These are phyloP conservation scores for Eupithecia insigniata DNA, from an alignment of 2,888 invertebrate genomes.

Conservation along the genomic window DNA sequence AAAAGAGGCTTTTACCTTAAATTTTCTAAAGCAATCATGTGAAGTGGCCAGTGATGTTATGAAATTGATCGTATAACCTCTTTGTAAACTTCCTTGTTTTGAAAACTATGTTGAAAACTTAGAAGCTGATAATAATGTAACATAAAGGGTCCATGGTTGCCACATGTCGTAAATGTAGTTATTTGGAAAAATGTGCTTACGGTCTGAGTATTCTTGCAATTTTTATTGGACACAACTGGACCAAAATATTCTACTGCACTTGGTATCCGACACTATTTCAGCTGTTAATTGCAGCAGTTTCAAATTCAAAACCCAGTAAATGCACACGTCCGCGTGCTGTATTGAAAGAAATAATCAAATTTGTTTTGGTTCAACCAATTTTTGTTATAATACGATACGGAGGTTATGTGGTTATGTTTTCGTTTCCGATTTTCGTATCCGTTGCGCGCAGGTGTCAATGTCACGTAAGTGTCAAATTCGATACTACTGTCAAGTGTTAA, in stretches of 20 bases:
- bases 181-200: slow-evolving; percentile 18
- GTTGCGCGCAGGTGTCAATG: slow-evolving; percentile 10
- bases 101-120: slow-evolving; percentile 3
- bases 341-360: neutral
- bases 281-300: neutral
- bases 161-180: neutral
- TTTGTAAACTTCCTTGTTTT: slow-evolving; percentile 33
- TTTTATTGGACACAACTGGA: slow-evolving; percentile 5
- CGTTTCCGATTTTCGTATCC: neutral
- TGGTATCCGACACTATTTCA: slow-evolving; percentile 9
- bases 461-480: slow-evolving; percentile 16
- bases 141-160: neutral
- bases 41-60: slow-evolving; percentile 13
- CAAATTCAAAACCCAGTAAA: neutral
- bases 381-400: neutral
- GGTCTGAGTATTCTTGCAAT: slow-evolving; percentile 15
- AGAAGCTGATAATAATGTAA: neutral
- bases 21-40: slow-evolving; percentile 8
- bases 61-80: slow-evolving; percentile 21
- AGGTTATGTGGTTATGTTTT: slow-evolving; percentile 24
- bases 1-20: slow-evolving; percentile 22
- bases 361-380: slow-evolving; percentile 1
- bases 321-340: neutral
- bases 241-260: neutral
- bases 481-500: neutral